phyloP scores from a whole-genome alignment of 2,888 invertebrate species.

The Reticulitermes lucifugus region DNA sequence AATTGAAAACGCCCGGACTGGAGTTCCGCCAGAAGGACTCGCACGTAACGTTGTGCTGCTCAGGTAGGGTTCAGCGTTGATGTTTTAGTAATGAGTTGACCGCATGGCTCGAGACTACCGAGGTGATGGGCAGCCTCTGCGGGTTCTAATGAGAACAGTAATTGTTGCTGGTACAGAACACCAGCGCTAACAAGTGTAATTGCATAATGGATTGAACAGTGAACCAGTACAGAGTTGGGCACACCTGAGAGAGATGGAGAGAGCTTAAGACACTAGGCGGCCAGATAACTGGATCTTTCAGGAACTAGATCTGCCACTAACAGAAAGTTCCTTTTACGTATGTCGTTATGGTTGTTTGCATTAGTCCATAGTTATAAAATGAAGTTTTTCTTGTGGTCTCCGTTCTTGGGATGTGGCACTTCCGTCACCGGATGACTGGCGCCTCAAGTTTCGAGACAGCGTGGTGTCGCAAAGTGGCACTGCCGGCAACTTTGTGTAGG shows the following conservation, averaged over 20 bases:
- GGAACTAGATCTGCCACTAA: not conserved
- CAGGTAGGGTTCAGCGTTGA: not conserved
- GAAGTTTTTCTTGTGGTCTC: too few relatives aligned
- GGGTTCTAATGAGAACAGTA: not conserved
- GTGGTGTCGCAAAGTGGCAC: too few relatives aligned
- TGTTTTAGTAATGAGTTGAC: not conserved
- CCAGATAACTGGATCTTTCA: not conserved
- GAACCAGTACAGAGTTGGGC: not conserved
- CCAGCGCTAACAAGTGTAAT: constrained; percentile 28
- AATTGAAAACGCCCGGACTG: not conserved
- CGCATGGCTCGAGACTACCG: not conserved
- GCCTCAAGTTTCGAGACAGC: too few relatives aligned
- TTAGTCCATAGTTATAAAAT: too few relatives aligned
- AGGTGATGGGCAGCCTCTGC: not conserved
- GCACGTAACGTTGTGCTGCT: too few relatives aligned
- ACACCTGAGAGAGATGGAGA: too few relatives aligned
- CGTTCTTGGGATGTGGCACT: too few relatives aligned
- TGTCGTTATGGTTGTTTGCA: too few relatives aligned
- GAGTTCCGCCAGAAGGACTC: too few relatives aligned
- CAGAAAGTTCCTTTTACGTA: too few relatives aligned
- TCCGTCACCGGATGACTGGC: too few relatives aligned
- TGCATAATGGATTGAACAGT: constrained; percentile 32
- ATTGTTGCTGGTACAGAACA: not conserved
- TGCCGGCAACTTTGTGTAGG: too few relatives aligned
- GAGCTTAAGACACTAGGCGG: not conserved